phyloP scores from a whole-genome alignment of 2,797 vertebrate species.

The Yasuhikotakia modesta region DNA sequence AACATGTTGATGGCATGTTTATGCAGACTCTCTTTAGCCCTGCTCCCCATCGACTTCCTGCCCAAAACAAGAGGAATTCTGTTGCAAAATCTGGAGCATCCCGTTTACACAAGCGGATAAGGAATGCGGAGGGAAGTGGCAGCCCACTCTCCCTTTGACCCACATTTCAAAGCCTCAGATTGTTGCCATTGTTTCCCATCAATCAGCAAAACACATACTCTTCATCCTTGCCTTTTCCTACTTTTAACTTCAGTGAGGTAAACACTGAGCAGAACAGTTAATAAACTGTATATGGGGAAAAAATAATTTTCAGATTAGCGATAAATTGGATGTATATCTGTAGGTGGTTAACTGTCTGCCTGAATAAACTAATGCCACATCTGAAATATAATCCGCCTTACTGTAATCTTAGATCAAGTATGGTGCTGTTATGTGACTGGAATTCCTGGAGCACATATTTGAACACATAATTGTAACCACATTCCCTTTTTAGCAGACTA shows the following conservation, averaged over 20 bases:
- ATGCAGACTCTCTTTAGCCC: constrained; percentile 13
- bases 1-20: constrained; percentile 32
- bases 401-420: not conserved
- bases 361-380: constrained; percentile 12
- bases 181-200: constrained; percentile 74
- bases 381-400: constrained; percentile 23
- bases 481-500: constrained; percentile 36
- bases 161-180: constrained; percentile 70
- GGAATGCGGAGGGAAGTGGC: not conserved
- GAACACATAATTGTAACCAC: constrained; percentile 33
- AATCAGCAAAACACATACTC: constrained; percentile 65
- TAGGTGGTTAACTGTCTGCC: constrained; percentile 30
- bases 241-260: not conserved
- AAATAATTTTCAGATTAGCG: not conserved
- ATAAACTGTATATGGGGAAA: not conserved
- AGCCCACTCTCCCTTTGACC: constrained; percentile 72
- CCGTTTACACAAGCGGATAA: not conserved
- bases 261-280: not conserved
- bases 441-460: too few relatives aligned
- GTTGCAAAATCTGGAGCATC: constrained; percentile 62
- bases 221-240: constrained; percentile 30
- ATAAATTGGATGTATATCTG: not conserved
- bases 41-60: constrained; percentile 33
- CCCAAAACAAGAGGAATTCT: constrained; percentile 61
- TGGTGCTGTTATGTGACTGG: constrained; percentile 69